Base-by-base conservation (phyloP, 2,888 invertebrate species). In the Ramazzottius varieornatus region DNA sequence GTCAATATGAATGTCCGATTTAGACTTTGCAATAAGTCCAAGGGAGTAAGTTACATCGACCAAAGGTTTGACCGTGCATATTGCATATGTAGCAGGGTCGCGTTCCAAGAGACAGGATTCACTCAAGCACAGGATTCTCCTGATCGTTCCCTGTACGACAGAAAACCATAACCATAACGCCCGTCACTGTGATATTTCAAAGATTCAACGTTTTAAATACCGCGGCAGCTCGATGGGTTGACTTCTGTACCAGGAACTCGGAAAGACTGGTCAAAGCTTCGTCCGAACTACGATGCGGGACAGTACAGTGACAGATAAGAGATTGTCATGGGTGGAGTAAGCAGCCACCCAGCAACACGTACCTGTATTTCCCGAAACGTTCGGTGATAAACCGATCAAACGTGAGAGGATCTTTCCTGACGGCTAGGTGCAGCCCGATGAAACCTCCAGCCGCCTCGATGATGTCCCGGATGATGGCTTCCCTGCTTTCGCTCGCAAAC, bases 191-290 rank as follows among this genome's bases (percentile, higher is more conserved):
- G 20, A n/a, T n/a, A 68, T 20, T 46, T 33, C 16, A 24, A 29
- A 33, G 66, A 32, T n/a, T 2, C 29, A 24, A 32, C 32, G 34
- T 4, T 34, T 24, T 63, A 66, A 69, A 65, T 68, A 71, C 71
- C 32, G 64, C 4, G 72, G 83, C 82, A 74, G 88, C 86, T 33
- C 90, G 81, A 0, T 82, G 80, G 29, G 86, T 86, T 70, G 86
- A 82, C 79, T 99, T 99, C 75, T 94, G 89, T 1, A 98, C 92
- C 68, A 83, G 83, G 76, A 98, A 98, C 79, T 99, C 98, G 24
- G 89, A 87, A 68, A 94, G 83, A 0, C 96, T 94, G 1, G 96
- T 98, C 73, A 94, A 83, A 74, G 88, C 88, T 74, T 92, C 89
- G 78, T 98, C 98, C 16, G 85, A 85, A 73, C 93, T 93, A 75